Conservation (phyloP, 2,797 vertebrate genomes). For the Xenops minutus region DNA sequence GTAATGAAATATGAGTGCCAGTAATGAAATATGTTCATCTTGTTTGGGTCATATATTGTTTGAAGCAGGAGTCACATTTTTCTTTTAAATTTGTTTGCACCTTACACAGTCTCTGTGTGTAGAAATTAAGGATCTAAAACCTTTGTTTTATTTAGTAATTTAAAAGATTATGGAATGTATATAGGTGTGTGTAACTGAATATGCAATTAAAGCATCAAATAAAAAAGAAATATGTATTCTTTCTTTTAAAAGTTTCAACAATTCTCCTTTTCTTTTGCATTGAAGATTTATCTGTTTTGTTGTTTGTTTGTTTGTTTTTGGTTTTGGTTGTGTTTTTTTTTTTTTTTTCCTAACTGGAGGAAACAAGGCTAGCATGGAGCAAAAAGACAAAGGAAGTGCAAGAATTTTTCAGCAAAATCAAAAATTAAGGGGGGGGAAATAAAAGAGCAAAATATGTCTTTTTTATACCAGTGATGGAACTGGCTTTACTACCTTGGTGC, state of each 20-base stretch:
- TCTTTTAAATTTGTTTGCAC: background rate
- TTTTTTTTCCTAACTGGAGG: background rate
- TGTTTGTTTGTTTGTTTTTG: too few relatives aligned
- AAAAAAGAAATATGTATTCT: background rate
- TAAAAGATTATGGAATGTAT: background rate
- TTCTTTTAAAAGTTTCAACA: background rate
- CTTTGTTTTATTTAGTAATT: background rate
- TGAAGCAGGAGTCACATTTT: background rate
- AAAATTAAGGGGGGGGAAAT: background rate
- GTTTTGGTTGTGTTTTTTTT: too few relatives aligned
- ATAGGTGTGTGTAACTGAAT: background rate
- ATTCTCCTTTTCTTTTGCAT: background rate
- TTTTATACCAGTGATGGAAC: background rate
- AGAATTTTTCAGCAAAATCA: background rate
- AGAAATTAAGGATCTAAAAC: background rate
- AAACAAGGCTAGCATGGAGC: background rate
- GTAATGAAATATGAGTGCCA: too few relatives aligned
- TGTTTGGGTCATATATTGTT: background rate
- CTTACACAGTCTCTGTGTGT: background rate
- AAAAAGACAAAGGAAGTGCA: background rate
- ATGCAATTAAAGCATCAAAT: background rate
- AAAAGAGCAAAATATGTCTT: background rate
- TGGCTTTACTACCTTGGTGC: background rate
- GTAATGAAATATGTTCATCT: background rate
- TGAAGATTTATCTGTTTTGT: background rate